Evolutionary conservation across 2,797 vertebrate genomes (phyloP), one percentile per base, ranked within the genome.

Genomic region (Parauchenoglanis ngamensis): DNA sequence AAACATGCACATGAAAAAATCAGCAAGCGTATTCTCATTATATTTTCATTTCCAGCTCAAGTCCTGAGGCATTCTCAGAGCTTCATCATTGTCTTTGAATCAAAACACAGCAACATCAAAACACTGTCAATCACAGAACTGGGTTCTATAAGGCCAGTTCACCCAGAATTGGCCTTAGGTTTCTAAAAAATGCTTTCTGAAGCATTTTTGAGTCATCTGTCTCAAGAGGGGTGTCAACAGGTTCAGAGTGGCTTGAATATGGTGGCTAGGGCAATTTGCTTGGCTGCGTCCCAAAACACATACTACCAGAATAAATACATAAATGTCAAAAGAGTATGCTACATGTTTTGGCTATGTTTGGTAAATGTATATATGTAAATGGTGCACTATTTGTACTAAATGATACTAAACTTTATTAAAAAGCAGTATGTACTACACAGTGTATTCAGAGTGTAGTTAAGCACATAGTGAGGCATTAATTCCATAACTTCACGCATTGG

Each of bases 101-200:
- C 54, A 79, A 84, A 87, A 68, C 81, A 49, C 13, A 46, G 5
- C 63, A 61, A 28, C 83, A 79, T 76, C 59, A 61, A 88, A 87
- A 35, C 35, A 81, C 63, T 87, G 85, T 78, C 87, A 84, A 84
- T 89, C 78, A 86, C 75, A 61, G 86, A 76, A 84, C 78, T 54
- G 13, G 84, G 87, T 87, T 87, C 17, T 44, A 52, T 67, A 28
- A 52, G 46, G 44, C 61, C 46, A 67, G 19, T 31, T 67, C 80
- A 82, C 7, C 44, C 25, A 67, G 63, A 84, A 54, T 70, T 83
- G 21, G 52, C 8, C 46, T 49, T 49, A 49, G 6, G 46, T 49
- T 49, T 49, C 46, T 49, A 10, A 49, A 49, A 10, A 49, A 49
- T 10, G 8, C 46, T 56, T 84, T 84, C 19, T 68, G n/a, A 83